Evolutionary conservation across 2,888 invertebrate species (phyloP), one percentile per base, ranked within the genome.

Genomic region (Protodeltote pygarga): DNA sequence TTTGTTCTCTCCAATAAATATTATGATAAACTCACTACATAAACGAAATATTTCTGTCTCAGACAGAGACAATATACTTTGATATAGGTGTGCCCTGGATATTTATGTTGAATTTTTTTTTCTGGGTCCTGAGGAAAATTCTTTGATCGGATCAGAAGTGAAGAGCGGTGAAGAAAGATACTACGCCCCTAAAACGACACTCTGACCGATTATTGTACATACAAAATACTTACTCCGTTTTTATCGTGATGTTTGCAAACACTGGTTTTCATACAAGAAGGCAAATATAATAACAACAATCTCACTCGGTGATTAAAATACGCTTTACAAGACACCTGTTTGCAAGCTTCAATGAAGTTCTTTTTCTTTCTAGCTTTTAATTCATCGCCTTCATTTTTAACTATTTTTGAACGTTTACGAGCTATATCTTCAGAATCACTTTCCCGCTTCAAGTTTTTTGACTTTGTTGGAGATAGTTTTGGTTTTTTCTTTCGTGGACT

Each of bases 301-400:
- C 89, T 72, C 13, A 77, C 64, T n/a, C 63, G 54, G 19, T 79
- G 71, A 54, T 90, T 75, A 29, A 73, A 79, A 50, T 85, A 89
- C 0, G 81, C 79, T 31, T 75, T 75, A 42, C 71, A 79, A 0
- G 90, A 89, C 1, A 89, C 86, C 60, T 77, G 69, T 65, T 84
- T 79, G 63, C 90, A 90, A 4, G 89, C 89, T 48, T 73, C 78
- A 0, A 89, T 71, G 50, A 90, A 90, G 54, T 89, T 89, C 45
- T 83, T 81, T 32, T 79, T 79, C 54, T 73, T 83, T 49, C 65
- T 71, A 11, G 75, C 66, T 29, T 77, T 71, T 8, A 79, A 24
- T 29, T 81, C 78, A 11, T 73, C 73, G 19, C 77, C 74, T 15
- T 60, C 54, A 37, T 23, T 64, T 49, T 42, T 53, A 21, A 70